Conservation (phyloP, 2,797 vertebrate genomes). For the Apogon talboti region DNA sequence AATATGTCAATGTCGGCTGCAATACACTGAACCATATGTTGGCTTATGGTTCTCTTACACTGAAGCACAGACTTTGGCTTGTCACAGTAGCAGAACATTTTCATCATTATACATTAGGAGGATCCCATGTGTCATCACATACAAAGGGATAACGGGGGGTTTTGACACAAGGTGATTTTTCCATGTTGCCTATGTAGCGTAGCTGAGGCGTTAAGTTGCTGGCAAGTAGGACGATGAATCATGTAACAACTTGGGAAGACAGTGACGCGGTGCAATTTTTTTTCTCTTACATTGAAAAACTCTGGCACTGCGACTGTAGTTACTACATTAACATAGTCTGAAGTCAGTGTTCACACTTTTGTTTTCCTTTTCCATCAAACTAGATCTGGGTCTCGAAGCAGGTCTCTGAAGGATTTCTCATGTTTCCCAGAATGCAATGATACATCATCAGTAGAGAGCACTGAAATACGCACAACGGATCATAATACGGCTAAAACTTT, state of each 20-base stretch:
- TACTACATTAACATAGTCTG: not conserved
- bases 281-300: constrained; percentile 7
- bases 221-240: constrained; percentile 34
- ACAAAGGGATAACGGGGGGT: constrained; percentile 46
- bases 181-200: constrained; percentile 24
- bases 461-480: no score
- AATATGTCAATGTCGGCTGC: constrained; percentile 78
- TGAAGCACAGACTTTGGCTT: constrained; percentile 57
- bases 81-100: constrained; percentile 71
- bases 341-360: not conserved
- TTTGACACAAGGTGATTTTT: constrained; percentile 56
- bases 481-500: no score
- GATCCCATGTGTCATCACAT: constrained; percentile 61
- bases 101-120: constrained; percentile 74
- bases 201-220: constrained; percentile 40
- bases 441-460: no score
- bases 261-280: constrained; percentile 21
- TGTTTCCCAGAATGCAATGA: no score
- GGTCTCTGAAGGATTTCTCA: no score
- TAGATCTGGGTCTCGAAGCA: no score
- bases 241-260: constrained; percentile 43
- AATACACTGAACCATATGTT: constrained; percentile 80
- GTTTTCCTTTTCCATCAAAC: no score
- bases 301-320: not conserved
- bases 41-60: constrained; percentile 56